Evolutionary conservation across 2,888 invertebrate genomes (phyloP), one percentile per base, ranked within the genome.

Genomic region (Meiosimyza platycephala): DNA sequence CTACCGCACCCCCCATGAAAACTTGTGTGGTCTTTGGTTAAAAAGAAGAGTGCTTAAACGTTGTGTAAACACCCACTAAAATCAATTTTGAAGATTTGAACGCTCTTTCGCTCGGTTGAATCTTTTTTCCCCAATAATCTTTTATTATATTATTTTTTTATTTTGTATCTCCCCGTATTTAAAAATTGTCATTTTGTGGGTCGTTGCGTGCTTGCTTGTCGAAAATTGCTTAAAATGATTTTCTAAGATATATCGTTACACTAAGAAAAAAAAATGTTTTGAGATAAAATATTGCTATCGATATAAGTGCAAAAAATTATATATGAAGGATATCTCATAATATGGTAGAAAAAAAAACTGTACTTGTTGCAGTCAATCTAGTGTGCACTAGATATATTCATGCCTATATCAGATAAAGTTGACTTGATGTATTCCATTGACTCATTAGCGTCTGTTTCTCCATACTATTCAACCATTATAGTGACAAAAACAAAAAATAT

Each of bases 21-120:
- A 68, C 16, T 57, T 40, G 55, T 52, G 50, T 65, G 73, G 69
- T 62, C 75, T 68, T 73, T 55, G 40, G 78, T 81, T 81, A 78
- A 79, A 77, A 75, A 74, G 79, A 80, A 59, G 28, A 28, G 80
- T 80, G 78, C 79, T 78, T 82, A 82, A 80, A 79, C 80, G 82
- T 77, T 81, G 79, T 80, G 81, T 82, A 82, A 85, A 84, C 85
- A 85, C 82, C 84, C 84, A 84, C 83, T 81, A 80, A 83, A 84
- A 84, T 81, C 84, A 84, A 84, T 85, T 84, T 84, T 79, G 77
- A 79, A 80, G 79, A 83, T 80, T 82, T 82, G 80, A 57, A 16
- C 52, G 71, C 63, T 65, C 28, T 65, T 65, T 64, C 65, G 48
- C 16, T 28, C n/a, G 28, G 52, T 59, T 16, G 22, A 28, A 47